Base-by-base conservation (phyloP, 2,888 invertebrate genomes). In the Gymnoscelis rufifasciata region DNA sequence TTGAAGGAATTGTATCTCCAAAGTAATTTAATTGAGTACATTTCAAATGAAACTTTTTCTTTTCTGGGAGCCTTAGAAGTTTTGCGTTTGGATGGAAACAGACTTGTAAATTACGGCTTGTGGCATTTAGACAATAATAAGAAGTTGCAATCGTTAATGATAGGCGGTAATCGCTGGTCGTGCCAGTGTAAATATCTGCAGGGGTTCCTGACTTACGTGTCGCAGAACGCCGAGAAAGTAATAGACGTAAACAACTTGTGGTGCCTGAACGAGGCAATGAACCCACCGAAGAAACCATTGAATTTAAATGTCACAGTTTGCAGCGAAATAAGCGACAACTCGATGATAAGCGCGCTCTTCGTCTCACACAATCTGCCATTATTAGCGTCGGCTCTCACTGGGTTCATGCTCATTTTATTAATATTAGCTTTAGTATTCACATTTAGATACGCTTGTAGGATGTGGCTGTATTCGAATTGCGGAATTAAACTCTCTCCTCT, bases 141-240 rank as follows among this genome's bases (percentile, higher is more conserved):
- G 51, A 91, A 92, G 59, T 83, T 96, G 62, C 92, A 91, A 64
- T 93, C 94, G 51, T 80, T 97, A 54, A 93, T 92, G 19, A 90
- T 97, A 51, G 93, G 94, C 30, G 91, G 92, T 62, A 97, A 97
- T 75, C 91, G 91, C 45, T 97, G 97, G 97, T 94, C 94, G 5
- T 97, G 97, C 68, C 93, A 95, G 47, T 97, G 97, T 84, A 94
- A 94, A 83, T 96, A 95, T 86, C 90, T 97, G 61, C 94, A 95
- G 78, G 93, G 94, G 51, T 90, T 96, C 59, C 92, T 95, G 36
- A 90, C 92, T 56, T 96, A 95, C 90, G 92, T 95, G 33, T 91
- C 92, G 29, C 94, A 95, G 68, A 95, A 95, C 72, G 91, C 92
- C 33, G 91, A 93, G 62, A 93, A 93, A 78, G 92, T 95, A 53